phyloP scores from a whole-genome alignment of 2,797 vertebrate species.

The Cuculus canorus region DNA sequence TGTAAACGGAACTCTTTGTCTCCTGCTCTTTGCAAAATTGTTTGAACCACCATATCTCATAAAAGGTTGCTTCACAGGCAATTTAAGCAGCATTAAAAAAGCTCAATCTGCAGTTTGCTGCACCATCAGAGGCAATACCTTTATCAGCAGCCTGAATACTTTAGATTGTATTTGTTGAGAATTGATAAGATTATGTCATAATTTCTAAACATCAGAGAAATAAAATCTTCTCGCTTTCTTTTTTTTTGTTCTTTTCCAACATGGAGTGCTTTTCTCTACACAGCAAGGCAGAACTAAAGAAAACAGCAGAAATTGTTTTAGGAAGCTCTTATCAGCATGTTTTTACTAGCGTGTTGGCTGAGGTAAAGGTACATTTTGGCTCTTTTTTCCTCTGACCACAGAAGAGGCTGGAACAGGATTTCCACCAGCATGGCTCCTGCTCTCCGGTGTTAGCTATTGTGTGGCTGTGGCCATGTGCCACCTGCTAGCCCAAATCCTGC shows the following conservation, averaged over 20 bases:
- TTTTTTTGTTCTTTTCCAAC: not conserved
- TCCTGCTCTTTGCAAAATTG: slow-evolving; percentile 77
- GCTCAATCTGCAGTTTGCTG: slow-evolving; percentile 74
- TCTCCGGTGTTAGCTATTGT: not conserved
- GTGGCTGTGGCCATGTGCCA: rapidly evolving
- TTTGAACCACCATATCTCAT: slow-evolving; percentile 77
- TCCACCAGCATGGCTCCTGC: not conserved
- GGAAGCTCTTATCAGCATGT: slow-evolving; percentile 11
- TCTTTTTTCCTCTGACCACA: not conserved
- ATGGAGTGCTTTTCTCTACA: not conserved
- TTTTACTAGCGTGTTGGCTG: not conserved
- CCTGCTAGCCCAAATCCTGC: not conserved
- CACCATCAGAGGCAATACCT: slow-evolving; percentile 50
- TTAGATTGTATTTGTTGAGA: slow-evolving; percentile 65
- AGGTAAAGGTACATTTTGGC: not conserved
- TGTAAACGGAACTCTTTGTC: slow-evolving; percentile 79
- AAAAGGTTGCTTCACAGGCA: slow-evolving; percentile 72
- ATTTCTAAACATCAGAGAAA: slow-evolving; percentile 62
- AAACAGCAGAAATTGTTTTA: slow-evolving; percentile 9
- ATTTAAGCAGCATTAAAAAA: slow-evolving; percentile 68
- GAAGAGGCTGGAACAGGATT: not conserved
- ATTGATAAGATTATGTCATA: slow-evolving; percentile 60
- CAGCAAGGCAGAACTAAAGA: not conserved
- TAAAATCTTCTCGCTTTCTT: slow-evolving; percentile 39
- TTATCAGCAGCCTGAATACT: slow-evolving; percentile 57